Conservation (phyloP, 2,888 invertebrate genomes). For the Eupithecia subfuscata region DNA sequence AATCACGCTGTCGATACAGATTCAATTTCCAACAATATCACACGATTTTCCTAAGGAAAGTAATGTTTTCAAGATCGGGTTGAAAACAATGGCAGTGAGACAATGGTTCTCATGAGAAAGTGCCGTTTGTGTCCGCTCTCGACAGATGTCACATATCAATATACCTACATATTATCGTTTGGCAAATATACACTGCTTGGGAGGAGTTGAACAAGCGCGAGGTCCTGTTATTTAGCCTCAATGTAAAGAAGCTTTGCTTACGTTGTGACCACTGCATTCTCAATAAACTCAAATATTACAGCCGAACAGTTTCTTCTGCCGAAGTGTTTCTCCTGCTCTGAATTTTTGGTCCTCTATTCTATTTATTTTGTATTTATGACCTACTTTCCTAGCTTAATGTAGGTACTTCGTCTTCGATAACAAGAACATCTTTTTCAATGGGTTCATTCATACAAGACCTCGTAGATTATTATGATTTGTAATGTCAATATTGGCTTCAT, state of each 20-base stretch:
- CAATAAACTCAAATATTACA: neutral
- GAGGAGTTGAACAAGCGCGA: slow-evolving; percentile 12
- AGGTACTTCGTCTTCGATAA: neutral
- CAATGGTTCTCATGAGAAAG: slow-evolving; percentile 71
- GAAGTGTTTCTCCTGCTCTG: neutral
- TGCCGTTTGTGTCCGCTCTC: slow-evolving; percentile 56
- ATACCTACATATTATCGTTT: slow-evolving; percentile 22
- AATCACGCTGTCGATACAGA: slow-evolving; percentile 25
- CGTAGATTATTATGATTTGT: neutral
- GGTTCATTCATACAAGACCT: neutral
- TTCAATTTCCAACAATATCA: slow-evolving; percentile 33
- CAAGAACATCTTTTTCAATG: neutral
- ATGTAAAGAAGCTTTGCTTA: slow-evolving; percentile 14
- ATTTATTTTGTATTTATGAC: neutral
- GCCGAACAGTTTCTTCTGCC: neutral
- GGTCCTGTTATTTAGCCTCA: slow-evolving; percentile 25
- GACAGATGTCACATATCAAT: slow-evolving; percentile 36
- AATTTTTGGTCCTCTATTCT: neutral
- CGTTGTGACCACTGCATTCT: neutral
- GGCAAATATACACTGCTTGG: slow-evolving; percentile 18
- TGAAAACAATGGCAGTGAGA: slow-evolving; percentile 51
- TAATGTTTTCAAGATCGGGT: slow-evolving; percentile 56
- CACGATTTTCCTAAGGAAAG: slow-evolving; percentile 60
- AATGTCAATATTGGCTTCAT: neutral
- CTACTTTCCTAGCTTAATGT: neutral